Percentiles rank a stretch among this genome's conserved stretches.
phyloP scores from a whole-genome alignment of 2,888 invertebrate species.

The Agrochola lota region DNA sequence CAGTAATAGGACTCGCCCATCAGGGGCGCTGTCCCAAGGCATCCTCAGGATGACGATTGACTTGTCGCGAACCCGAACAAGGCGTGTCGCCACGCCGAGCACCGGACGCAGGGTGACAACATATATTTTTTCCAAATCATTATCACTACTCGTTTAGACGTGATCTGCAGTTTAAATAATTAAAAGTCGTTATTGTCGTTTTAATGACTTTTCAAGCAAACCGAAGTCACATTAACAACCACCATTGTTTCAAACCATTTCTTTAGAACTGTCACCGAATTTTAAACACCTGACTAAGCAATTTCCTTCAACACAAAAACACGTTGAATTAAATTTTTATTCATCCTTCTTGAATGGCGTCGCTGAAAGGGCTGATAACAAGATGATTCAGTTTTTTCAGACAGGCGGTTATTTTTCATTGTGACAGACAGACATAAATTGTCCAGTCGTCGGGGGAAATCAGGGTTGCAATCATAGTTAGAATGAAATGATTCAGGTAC shows the following conservation, averaged over 20 bases:
- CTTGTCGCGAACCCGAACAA: too few relatives aligned
- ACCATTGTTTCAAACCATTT: constrained; percentile 9
- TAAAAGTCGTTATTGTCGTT: too few relatives aligned
- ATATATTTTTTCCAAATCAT: too few relatives aligned
- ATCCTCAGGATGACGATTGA: too few relatives aligned
- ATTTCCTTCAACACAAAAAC: constrained; percentile 19
- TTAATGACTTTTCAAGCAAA: neutral
- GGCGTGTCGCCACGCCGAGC: too few relatives aligned
- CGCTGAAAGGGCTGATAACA: constrained; percentile 39
- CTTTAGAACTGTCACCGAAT: constrained; percentile 2
- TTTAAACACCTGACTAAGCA: constrained; percentile 1
- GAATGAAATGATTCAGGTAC: constrained; percentile 22
- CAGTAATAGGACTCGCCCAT: too few relatives aligned
- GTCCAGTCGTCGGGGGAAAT: constrained; percentile 53
- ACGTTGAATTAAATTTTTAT: constrained; percentile 32
- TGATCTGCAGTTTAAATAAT: too few relatives aligned
- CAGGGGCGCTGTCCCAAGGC: too few relatives aligned
- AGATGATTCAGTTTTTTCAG: constrained; percentile 46
- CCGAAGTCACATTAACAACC: neutral
- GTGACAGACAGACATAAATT: constrained; percentile 55
- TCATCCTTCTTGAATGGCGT: constrained; percentile 39
- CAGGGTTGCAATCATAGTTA: constrained; percentile 34
- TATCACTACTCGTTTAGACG: too few relatives aligned
- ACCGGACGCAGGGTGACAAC: too few relatives aligned
- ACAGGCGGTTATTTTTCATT: constrained; percentile 54